Evolutionary conservation across 2,888 invertebrate genomes (phyloP).

Genomic region (Herminia tarsipennalis): DNA sequence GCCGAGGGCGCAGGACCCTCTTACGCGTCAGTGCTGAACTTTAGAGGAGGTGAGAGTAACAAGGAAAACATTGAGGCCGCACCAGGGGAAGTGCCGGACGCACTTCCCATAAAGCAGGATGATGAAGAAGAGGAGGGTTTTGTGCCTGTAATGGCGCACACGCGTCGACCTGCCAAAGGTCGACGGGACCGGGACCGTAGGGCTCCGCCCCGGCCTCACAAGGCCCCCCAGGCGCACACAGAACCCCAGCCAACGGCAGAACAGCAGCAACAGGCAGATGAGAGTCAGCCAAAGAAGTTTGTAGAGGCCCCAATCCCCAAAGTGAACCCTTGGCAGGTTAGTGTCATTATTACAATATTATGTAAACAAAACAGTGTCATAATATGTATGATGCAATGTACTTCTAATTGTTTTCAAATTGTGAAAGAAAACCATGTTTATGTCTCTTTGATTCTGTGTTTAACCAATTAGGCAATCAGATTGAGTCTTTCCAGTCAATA

Average conservation of each 20-base stretch:
- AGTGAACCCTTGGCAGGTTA: conserved; percentile 95
- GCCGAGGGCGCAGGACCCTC: conserved; percentile 87
- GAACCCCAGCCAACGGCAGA: conserved; percentile 64
- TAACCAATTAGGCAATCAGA: conserved; percentile 4
- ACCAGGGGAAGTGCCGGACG: conserved; percentile 68
- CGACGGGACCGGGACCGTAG: conserved; percentile 74
- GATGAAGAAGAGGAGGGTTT: conserved; percentile 80
- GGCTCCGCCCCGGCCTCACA: conserved; percentile 72
- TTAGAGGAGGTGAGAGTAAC: conserved; percentile 85
- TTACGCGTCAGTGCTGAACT: conserved; percentile 90
- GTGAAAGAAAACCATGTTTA: conserved; percentile 16
- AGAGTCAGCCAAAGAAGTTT: conserved; percentile 89
- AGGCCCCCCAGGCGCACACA: conserved; percentile 60
- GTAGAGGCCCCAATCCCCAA: conserved; percentile 96
- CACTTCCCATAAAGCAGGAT: conserved; percentile 56
- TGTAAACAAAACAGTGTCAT: conserved; percentile 45
- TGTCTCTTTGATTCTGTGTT: not conserved
- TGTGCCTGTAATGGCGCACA: conserved; percentile 80
- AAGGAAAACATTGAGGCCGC: conserved; percentile 86
- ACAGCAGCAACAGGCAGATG: conserved; percentile 67
- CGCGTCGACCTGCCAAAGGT: conserved; percentile 74
- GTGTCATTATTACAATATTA: conserved; percentile 53
- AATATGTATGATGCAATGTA: conserved; percentile 35
- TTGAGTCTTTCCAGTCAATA: no score
- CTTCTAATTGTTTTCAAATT: conserved; percentile 15